Evolutionary conservation across 2,797 vertebrate genomes (phyloP), one percentile per base, ranked within the genome.

Genomic region (Oceanodroma leucorhoa): DNA sequence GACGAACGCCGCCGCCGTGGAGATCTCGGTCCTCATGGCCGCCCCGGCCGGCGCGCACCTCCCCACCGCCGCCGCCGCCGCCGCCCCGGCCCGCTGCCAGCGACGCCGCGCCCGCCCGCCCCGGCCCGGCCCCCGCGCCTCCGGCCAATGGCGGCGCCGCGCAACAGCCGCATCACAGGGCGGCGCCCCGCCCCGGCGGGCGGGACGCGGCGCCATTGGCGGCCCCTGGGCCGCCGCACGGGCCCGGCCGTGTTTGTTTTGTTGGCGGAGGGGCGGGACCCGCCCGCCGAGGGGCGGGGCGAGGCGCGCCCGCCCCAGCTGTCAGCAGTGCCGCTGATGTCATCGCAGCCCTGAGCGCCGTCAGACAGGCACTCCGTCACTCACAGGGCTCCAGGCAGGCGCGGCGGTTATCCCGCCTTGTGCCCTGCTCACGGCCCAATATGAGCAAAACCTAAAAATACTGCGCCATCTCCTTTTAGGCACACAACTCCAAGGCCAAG

Each of bases 1-100:
- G 72, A 98, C 96, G 94, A 98, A 98, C 67, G 93, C 97, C 72
- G 97, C 98, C 57, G 98, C 98, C 62, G 97, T 94, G 11, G 97
- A 95, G 43, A 97, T 97, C 84, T 98, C 98, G 21, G 97, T 97
- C 95, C 97, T 97, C 98, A 98, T 98, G 48, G 72, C 58, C 82
- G 55, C 65, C 24, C 72, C 65, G 27, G 32, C 46, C 73, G 34
- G 48, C 50, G 34, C 30, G 26, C 21, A 27, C 53, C 32, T 7
- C 8, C 38, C 45, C 76, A n/a, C 45, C n/a, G 14, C 43, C 23
- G 21, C 46, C 10, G 5, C 40, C 41, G 8, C 29, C 34, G 27
- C 53, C 45, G 40, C 43, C 38, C 50, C 50, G 36, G 54, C 64
- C 41, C 79, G 38, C 67, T 27, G 70, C 62, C 79, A 58, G 45